These are phyloP conservation scores for Hyles vespertilio DNA, from an alignment of 1,140 invertebrate genomes.

Conservation along the genomic window DNA sequence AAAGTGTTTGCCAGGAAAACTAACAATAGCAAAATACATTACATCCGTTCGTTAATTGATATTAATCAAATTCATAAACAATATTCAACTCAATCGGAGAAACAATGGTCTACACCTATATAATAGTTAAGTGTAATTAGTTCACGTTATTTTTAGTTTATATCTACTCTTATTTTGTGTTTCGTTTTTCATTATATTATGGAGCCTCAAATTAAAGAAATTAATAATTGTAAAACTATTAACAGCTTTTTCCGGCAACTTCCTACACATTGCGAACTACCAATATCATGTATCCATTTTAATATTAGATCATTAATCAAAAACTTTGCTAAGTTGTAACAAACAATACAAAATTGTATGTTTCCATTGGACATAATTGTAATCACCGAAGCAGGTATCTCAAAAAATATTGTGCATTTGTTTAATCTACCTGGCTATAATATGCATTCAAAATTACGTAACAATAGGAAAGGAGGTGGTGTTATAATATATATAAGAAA, in stretches of 20 bases:
- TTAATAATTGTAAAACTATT: conserved; percentile 22
- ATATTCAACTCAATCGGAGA: not conserved
- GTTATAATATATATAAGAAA: conserved; percentile 33
- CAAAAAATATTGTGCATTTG: conserved; percentile 16
- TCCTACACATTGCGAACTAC: conserved; percentile 5
- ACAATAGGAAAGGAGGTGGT: conserved; percentile 27
- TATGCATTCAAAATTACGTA: conserved; percentile 27
- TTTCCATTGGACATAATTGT: conserved; percentile 30
- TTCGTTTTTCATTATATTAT: conserved; percentile 5
- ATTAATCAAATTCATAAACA: conserved; percentile 6
- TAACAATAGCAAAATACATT: conserved; percentile 26
- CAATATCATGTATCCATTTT: conserved; percentile 24
- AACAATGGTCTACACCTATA: not conserved
- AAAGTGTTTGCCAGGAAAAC: conserved; percentile 25
- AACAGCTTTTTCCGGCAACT: conserved; percentile 23
- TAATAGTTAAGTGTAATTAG: not conserved
- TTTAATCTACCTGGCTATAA: conserved; percentile 34
- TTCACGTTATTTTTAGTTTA: not conserved
- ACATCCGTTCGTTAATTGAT: conserved; percentile 21
- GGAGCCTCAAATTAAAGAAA: conserved; percentile 19
- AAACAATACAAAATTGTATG: conserved; percentile 21
- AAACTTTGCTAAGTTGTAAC: conserved; percentile 24
- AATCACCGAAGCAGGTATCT: conserved; percentile 34
- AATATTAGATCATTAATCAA: conserved; percentile 31
- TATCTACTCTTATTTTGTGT: not conserved